Percentiles rank a stretch among this genome's conserved stretches.
phyloP scores from a whole-genome alignment of 2,888 invertebrate genomes.

The Tortricodes alternella region DNA sequence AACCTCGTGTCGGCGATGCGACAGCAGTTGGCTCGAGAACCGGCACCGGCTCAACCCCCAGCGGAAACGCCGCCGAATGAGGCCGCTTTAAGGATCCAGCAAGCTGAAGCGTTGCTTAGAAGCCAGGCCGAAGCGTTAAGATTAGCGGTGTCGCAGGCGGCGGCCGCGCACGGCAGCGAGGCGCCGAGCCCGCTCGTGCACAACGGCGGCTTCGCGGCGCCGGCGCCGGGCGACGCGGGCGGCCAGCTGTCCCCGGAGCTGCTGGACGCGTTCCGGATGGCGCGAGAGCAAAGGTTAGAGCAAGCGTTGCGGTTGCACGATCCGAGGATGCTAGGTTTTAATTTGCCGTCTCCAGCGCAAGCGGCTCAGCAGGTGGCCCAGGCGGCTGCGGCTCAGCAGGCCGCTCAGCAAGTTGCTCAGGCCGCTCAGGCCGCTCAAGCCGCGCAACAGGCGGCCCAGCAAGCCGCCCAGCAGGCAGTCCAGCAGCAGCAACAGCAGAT shows the following conservation, averaged over 20 bases:
- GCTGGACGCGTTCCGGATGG: conserved; percentile 86
- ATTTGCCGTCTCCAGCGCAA: conserved; percentile 79
- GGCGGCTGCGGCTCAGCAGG: conserved; percentile 41
- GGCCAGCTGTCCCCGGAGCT: conserved; percentile 87
- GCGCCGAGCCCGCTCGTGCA: conserved; percentile 70
- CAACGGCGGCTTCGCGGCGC: conserved; percentile 74
- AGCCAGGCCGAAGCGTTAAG: conserved; percentile 93
- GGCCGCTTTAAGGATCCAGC: conserved; percentile 87
- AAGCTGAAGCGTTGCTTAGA: conserved; percentile 90
- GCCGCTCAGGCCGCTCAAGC: conserved; percentile 49
- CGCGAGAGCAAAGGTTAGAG: conserved; percentile 91
- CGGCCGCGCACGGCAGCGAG: conserved; percentile 78
- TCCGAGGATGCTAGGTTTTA: conserved; percentile 90
- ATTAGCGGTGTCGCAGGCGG: conserved; percentile 89
- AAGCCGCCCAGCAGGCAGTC: conserved; percentile 48
- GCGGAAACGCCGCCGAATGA: conserved; percentile 91
- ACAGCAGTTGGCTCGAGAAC: conserved; percentile 80
- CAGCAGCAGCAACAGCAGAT: conserved; percentile 48
- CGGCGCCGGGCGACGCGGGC: conserved; percentile 64
- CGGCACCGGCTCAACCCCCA: conserved; percentile 85
- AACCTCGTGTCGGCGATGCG: conserved; percentile 91
- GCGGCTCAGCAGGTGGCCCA: conserved; percentile 56
- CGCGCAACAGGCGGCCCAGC: conserved; percentile 42
- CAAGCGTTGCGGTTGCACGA: conserved; percentile 92
- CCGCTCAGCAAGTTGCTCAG: conserved; percentile 46